These are phyloP conservation scores for Coptodon rendalli DNA, from an alignment of 2,113 vertebrate species.

Conservation along the genomic window DNA sequence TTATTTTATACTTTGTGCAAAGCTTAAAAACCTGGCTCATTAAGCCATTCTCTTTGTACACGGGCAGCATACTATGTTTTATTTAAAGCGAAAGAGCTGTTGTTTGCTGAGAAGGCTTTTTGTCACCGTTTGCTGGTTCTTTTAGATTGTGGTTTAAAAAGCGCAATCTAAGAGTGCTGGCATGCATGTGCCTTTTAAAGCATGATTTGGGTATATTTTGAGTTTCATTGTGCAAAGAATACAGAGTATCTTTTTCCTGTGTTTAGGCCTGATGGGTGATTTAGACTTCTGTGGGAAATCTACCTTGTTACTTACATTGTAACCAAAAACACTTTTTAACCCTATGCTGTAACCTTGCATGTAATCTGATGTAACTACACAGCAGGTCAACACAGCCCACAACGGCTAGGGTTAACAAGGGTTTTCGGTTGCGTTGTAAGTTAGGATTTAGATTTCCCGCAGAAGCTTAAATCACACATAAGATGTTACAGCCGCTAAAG, in stretches of 20 bases:
- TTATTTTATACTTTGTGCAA: background rate
- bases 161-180: constrained; percentile 24
- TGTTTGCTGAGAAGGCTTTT: constrained; percentile 12
- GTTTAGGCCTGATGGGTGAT: background rate
- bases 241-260: background rate
- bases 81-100: background rate
- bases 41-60: background rate
- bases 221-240: background rate
- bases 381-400: background rate
- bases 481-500: background rate
- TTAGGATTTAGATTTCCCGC: background rate
- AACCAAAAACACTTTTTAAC: background rate
- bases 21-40: background rate
- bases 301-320: fast-evolving
- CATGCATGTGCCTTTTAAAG: constrained; percentile 57
- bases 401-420: background rate
- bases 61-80: background rate
- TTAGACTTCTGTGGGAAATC: background rate
- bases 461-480: background rate
- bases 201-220: constrained; percentile 37
- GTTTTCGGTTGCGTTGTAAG: background rate
- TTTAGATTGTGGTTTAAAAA: constrained; percentile 41
- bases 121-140: constrained; percentile 4
- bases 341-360: background rate
- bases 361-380: background rate